Percentiles rank a stretch among this genome's conserved stretches.
Evolutionary conservation across 2,113 vertebrate species (phyloP).

Genomic region (Rana temporaria): DNA sequence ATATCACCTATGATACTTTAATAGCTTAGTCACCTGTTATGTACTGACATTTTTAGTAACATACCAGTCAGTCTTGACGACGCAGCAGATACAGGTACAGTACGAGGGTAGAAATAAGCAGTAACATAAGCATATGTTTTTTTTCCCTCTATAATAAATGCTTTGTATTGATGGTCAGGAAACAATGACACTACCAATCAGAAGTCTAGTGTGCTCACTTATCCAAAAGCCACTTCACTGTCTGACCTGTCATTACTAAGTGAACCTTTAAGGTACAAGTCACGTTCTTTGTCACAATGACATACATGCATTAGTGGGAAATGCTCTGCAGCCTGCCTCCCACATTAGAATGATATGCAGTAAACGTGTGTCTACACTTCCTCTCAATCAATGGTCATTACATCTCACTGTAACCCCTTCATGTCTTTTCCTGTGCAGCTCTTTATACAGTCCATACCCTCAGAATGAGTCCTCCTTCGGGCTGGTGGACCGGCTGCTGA

Average conservation of each 20-base stretch:
- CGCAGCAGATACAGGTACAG: too few relatives aligned
- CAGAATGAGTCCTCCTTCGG: constrained; percentile 78
- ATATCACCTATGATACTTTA: too few relatives aligned
- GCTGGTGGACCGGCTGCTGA: constrained; percentile 88
- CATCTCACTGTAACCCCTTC: neutral
- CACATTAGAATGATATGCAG: neutral
- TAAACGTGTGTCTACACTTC: neutral
- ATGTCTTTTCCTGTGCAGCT: constrained; percentile 63
- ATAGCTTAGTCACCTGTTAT: too few relatives aligned
- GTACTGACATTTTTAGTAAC: too few relatives aligned
- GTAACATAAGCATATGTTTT: too few relatives aligned
- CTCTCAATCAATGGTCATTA: neutral
- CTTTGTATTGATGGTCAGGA: neutral
- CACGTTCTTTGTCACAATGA: neutral
- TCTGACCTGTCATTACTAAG: neutral
- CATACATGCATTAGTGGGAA: neutral
- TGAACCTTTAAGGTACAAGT: neutral
- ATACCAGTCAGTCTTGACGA: too few relatives aligned
- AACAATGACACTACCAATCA: neutral
- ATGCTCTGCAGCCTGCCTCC: too few relatives aligned
- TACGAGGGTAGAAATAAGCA: too few relatives aligned
- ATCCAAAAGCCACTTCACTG: neutral
- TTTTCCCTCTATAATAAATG: constrained; percentile 7
- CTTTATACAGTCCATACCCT: constrained; percentile 73
- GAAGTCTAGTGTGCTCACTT: neutral